Base-by-base conservation (phyloP, 1,140 invertebrate genomes). In the Bombus affinis region DNA sequence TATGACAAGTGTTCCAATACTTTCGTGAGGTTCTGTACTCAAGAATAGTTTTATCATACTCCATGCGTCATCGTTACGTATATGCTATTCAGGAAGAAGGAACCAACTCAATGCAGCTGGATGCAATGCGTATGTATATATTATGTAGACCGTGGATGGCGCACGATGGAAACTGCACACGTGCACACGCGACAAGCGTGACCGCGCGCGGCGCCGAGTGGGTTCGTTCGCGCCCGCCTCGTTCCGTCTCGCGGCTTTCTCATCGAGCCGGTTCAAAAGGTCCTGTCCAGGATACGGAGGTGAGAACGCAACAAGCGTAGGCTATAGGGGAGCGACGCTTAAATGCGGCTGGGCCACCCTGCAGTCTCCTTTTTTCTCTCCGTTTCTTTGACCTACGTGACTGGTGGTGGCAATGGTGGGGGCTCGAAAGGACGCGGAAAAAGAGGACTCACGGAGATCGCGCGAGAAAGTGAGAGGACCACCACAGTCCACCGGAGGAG, bases 301-400 rank as follows among this genome's bases (percentile, higher is more conserved):
- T 35, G 68, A 53, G n/a, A 68, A 62, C 68, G 85, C 86, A 89
- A 81, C 70, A 47, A 80, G 81, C 73, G 57, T 77, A 59, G 77
- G 44, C 73, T 86, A 62, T 70, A 85, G 78, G 80, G 68, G 65
- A 82, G 85, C 85, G 83, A 81, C 53, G 76, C 59, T 84, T 78
- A 65, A 81, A 84, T 74, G 70, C 76, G 81, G 70, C 9, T 8
- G 37, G 57, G 39, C 57, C 57, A 37, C 66, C 79, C 32, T 39
- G 47, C 28, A 59, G 18, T 37, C 65, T 83, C n/a, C 28, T n/a
- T 62, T 59, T 70, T 75, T 76, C 47, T 85, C 28, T 37, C 70
- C 25, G 22, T 39, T 37, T 18, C 22, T 39, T 71, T 57, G 18
- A 13, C 6, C 12, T 37, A 10, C 15, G 10, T 18, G 32, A 18